Evolutionary conservation across 2,888 invertebrate species (phyloP), one percentile per base, ranked within the genome.

Genomic region (Hypsopygia costalis): DNA sequence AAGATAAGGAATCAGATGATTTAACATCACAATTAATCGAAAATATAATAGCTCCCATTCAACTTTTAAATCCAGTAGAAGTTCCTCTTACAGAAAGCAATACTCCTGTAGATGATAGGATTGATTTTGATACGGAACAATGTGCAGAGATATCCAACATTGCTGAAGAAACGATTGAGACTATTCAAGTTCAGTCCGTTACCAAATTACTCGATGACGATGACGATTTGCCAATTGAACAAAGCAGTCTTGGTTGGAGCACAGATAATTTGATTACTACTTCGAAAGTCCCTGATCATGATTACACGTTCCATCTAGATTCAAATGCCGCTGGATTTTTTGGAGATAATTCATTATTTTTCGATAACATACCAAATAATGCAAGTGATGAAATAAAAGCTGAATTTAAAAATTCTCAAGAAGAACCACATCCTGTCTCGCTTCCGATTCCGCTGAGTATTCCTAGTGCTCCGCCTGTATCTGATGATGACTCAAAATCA

Each of bases 21-120:
- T 58, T 86, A 7, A 88, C 87, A 1, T 52, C 61, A 8, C 75
- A 87, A 34, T 47, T 88, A 7, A 85, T 87, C 36, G 81, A 86
- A 51, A 87, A 88, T 45, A 77, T 88, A 27, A 85, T 72, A 25
- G 71, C 85, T 1, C 81, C 75, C 1, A 78, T 87, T 50, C 82
- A 79, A 40, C 59, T 86, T n/a, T 68, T 63, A 0, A 81, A 87
- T 52, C 69, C 86, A 1, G 79, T 86, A 8, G 79, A 72, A 62
- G 77, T 63, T 1, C 66, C 69, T 2, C 45, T 82, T 1, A 47
- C 69, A 28, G 78, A 74, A 47, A 54, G 36, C 31, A 46, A 52
- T 45, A 54, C 38, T 3, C 22, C 49, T 1, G 44, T 44, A 3
- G 49, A 47, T 28, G 57, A 49, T 34, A 57, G 50, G 27, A 48